Base-by-base conservation (phyloP, 2,797 vertebrate genomes). In the Amazona ochrocephala region DNA sequence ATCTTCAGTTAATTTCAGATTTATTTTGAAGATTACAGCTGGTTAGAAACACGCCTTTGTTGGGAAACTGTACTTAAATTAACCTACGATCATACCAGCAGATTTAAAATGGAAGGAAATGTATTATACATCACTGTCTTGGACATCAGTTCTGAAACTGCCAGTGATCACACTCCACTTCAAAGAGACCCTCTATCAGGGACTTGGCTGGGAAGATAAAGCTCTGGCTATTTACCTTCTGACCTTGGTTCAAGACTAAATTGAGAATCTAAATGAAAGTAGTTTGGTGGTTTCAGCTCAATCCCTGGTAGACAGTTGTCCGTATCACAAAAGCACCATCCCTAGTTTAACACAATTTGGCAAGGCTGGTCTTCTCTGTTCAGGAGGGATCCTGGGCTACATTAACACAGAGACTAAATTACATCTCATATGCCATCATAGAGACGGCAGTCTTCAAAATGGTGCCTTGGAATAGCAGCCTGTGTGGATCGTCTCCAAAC, bases 161-260 rank as follows among this genome's bases (percentile, higher is more conserved):
- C 89, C 95, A 95, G 88, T 93, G 85, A 93, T 96, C 97, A 84
- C 96, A 96, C 97, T 95, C 94, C 88, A 93, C 97, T 98, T 98
- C 97, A 98, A 98, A 98, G 95, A 73, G 45, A 61, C 70, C 93
- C 84, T 91, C 96, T 97, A 97, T 95, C 94, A 97, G 97, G 97
- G 94, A 86, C 92, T 98, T 98, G 97, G 97, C 98, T 94, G 89
- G 68, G 90, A 97, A 95, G 96, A 97, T 95, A 97, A 97, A 98
- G 96, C 88, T 79, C 94, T 97, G 97, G 97, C 97, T 97, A 89
- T 97, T 97, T 97, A 98, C 97, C 97, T 97, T 87, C 75, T 90
- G 97, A 98, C 98, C 97, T 97, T 95, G 97, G 97, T 97, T 92
- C 83, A 91, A 64, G 79, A 95, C 97, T 97, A 98, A 93, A 95